phyloP scores from a whole-genome alignment of 2,113 vertebrate species.

The Cottus gobio region DNA sequence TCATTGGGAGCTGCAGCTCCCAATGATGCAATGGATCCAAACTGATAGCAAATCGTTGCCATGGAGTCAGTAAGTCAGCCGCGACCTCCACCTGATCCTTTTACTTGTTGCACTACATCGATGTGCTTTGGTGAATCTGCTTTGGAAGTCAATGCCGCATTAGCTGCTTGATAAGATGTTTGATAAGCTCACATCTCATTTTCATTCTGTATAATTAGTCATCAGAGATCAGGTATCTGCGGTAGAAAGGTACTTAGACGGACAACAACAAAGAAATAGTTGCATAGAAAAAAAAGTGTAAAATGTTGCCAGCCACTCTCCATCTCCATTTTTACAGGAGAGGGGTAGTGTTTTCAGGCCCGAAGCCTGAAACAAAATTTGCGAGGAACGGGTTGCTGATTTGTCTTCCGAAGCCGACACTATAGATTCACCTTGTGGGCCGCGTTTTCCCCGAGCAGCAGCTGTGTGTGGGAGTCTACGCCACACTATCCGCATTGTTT shows the following conservation, averaged over 20 bases:
- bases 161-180: not conserved
- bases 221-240: not conserved
- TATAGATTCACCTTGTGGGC: constrained; percentile 55
- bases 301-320: not conserved
- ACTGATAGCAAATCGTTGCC: not conserved
- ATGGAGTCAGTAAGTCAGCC: not conserved
- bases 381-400: constrained; percentile 60
- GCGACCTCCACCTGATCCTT: not conserved
- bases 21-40: not conserved
- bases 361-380: constrained; percentile 41
- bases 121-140: not conserved
- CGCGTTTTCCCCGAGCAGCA: constrained; percentile 62
- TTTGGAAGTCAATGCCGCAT: not conserved
- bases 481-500: constrained; percentile 67
- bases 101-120: not conserved
- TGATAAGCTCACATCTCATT: not conserved
- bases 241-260: not conserved
- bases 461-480: constrained; percentile 70
- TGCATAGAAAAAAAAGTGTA: constrained; percentile 9
- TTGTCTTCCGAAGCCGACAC: constrained; percentile 44
- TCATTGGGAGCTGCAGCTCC: not conserved
- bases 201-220: not conserved
- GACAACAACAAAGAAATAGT: not conserved
- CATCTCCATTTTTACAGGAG: constrained; percentile 24
- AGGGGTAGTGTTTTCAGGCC: not conserved